These are phyloP conservation scores for Acrobasis repandana DNA, from an alignment of 2,888 invertebrate species.

Conservation along the genomic window DNA sequence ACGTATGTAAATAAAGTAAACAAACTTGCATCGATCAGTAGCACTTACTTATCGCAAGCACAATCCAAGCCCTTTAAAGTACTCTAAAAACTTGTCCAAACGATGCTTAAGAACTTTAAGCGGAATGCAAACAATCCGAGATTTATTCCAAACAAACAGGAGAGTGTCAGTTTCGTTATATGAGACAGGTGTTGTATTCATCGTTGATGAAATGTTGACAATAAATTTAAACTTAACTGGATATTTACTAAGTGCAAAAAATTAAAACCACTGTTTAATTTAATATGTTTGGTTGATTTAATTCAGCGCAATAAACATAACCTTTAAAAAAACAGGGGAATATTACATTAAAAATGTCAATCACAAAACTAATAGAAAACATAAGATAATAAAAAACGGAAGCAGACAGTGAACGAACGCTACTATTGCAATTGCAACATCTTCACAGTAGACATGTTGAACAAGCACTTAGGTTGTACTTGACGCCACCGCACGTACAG, in stretches of 20 bases:
- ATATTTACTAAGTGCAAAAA: too few species aligned
- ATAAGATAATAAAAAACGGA: constrained; percentile 25
- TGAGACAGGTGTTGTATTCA: constrained; percentile 21
- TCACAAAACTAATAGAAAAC: neutral
- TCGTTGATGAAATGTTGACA: too few species aligned
- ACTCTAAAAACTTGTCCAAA: constrained; percentile 40
- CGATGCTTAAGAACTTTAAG: constrained; percentile 39
- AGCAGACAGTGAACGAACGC: constrained; percentile 28
- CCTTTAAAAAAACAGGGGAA: too few species aligned
- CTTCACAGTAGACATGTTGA: constrained; percentile 71
- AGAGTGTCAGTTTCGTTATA: constrained; percentile 28
- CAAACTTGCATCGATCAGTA: constrained; percentile 29
- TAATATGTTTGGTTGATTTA: too few species aligned
- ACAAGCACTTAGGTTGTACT: constrained; percentile 67
- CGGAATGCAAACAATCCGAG: constrained; percentile 41
- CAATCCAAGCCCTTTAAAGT: constrained; percentile 39
- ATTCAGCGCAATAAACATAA: too few species aligned
- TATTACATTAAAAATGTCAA: neutral
- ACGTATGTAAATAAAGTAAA: constrained; percentile 26
- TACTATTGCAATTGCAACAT: constrained; percentile 49
- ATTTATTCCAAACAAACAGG: constrained; percentile 37
- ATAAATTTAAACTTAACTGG: too few species aligned
- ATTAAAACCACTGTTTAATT: too few species aligned
- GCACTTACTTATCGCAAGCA: constrained; percentile 33
- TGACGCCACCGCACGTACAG: constrained; percentile 59